These are phyloP conservation scores for Mugil cephalus DNA, from an alignment of 2,113 vertebrate species.

Conservation along the genomic window DNA sequence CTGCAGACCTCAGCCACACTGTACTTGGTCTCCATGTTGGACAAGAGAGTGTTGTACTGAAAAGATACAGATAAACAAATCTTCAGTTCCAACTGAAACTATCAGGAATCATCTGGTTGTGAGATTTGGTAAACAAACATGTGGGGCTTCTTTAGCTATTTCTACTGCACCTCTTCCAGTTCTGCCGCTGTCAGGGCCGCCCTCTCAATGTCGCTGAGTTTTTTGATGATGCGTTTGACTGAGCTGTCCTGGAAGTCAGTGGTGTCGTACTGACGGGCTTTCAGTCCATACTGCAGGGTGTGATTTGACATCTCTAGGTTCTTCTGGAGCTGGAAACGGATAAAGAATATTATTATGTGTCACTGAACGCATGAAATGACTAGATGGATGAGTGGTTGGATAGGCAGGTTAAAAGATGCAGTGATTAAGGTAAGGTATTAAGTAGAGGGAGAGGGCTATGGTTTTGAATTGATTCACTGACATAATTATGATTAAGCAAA, in stretches of 20 bases:
- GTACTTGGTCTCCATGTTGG: slow-evolving; percentile 94
- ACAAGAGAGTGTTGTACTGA: slow-evolving; percentile 92
- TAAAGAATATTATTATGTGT: slow-evolving; percentile 3
- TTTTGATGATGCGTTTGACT: slow-evolving; percentile 88
- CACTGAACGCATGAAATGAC: too few species aligned
- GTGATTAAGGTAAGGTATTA: neutral
- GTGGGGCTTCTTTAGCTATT: neutral
- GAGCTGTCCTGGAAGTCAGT: slow-evolving; percentile 89
- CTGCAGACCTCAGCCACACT: slow-evolving; percentile 91
- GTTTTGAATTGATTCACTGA: slow-evolving; percentile 8
- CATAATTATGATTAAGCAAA: slow-evolving; percentile 12
- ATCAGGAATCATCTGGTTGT: neutral
- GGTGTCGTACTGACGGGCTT: slow-evolving; percentile 89
- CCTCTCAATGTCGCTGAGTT: slow-evolving; percentile 92
- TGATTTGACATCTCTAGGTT: slow-evolving; percentile 90
- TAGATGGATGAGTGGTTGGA: neutral
- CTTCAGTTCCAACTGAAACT: slow-evolving; percentile 18
- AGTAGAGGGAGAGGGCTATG: neutral
- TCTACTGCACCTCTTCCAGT: slow-evolving; percentile 90
- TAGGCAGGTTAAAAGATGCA: neutral
- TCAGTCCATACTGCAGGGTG: slow-evolving; percentile 86
- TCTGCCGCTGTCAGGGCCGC: slow-evolving; percentile 85
- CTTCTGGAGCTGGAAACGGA: slow-evolving; percentile 87
- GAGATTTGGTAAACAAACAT: neutral
- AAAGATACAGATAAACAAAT: slow-evolving; percentile 16